These are phyloP conservation scores for Blastobasis adustella DNA, from an alignment of 2,888 invertebrate genomes.

Conservation along the genomic window DNA sequence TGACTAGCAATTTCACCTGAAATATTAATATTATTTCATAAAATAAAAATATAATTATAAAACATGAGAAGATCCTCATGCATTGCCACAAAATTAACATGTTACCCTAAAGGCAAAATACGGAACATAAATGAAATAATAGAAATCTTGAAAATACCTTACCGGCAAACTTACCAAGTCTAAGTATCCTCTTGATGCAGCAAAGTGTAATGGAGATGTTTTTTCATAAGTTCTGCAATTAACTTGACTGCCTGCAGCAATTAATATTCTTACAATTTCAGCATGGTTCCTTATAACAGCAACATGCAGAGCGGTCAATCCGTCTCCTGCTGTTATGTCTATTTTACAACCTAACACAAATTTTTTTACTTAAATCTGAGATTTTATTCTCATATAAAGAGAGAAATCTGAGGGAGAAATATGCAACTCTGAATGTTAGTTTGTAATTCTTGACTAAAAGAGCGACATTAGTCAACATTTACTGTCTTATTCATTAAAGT, in stretches of 20 bases:
- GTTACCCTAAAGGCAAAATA: no score
- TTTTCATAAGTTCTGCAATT: slow-evolving; percentile 77
- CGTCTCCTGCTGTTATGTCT: slow-evolving; percentile 78
- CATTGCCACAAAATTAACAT: no score
- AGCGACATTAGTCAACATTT: no score
- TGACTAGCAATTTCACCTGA: slow-evolving; percentile 69
- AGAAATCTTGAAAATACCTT: no score
- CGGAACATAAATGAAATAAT: no score
- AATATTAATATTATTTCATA: slow-evolving; percentile 14
- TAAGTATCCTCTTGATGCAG: slow-evolving; percentile 72
- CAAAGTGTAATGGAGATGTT: slow-evolving; percentile 77
- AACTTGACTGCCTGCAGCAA: slow-evolving; percentile 74
- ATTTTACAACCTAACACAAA: slow-evolving; percentile 72
- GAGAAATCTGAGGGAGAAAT: no score
- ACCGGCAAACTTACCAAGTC: slow-evolving; percentile 52
- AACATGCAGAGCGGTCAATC: slow-evolving; percentile 80
- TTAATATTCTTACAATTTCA: slow-evolving; percentile 71
- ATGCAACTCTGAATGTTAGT: no score
- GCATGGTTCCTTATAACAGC: slow-evolving; percentile 75
- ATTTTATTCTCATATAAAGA: no score
- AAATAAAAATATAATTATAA: background rate
- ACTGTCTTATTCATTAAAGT: no score
- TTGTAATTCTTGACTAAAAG: no score
- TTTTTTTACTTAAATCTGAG: no score
- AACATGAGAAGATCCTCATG: background rate